phyloP scores from a whole-genome alignment of 1,140 invertebrate species.

The Penaeus japonicus region DNA sequence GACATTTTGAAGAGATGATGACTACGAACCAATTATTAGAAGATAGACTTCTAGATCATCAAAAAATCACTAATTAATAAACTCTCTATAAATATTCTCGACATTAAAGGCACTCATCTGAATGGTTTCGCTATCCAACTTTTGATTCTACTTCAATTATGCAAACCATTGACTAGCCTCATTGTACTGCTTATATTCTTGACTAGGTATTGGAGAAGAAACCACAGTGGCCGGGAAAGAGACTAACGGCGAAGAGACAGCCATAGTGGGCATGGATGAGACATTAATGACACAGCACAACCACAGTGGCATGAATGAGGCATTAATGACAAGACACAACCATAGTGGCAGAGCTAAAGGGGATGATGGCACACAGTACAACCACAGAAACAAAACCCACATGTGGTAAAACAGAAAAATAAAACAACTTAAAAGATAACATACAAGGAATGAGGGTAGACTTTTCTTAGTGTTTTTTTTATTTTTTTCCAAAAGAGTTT shows the following conservation, averaged over 20 bases:
- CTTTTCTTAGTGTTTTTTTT: constrained; percentile 1
- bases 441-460: constrained; percentile 54
- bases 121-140: constrained; percentile 43
- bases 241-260: background rate
- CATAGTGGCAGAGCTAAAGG: background rate
- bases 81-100: constrained; percentile 25
- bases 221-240: background rate
- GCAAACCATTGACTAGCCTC: constrained; percentile 44
- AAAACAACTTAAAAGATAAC: constrained; percentile 27
- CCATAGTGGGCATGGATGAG: background rate
- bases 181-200: constrained; percentile 29
- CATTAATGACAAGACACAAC: background rate
- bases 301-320: too few species aligned
- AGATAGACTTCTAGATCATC: background rate
- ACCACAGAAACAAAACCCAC: constrained; percentile 28
- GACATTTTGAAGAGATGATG: constrained; percentile 8
- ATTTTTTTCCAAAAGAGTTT: constrained; percentile 1
- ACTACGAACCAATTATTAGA: too few species aligned
- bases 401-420: constrained; percentile 17
- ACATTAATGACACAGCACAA: too few species aligned
- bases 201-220: constrained; percentile 16
- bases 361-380: background rate
- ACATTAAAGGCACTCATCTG: constrained; percentile 53
- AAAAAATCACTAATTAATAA: background rate
- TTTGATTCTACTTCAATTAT: constrained; percentile 49